Percentiles rank a stretch among this genome's conserved stretches.
Conservation (phyloP, 2,113 vertebrate species). For the Brachypteracias leptosomus region DNA sequence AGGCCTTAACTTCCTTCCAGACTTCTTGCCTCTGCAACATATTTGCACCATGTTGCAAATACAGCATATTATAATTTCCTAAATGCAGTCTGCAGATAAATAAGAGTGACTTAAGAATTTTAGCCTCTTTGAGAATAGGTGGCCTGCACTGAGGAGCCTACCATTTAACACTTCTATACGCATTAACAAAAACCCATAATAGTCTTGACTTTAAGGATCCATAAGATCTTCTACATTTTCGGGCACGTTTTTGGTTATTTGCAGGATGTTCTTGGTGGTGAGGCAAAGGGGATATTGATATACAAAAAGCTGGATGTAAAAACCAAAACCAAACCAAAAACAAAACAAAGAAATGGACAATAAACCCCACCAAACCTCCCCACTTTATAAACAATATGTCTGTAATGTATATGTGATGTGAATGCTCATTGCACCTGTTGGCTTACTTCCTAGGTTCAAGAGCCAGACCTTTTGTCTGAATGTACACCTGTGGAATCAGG, state of each 20-base stretch:
- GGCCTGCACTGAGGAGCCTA: not conserved
- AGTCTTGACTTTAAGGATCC: not conserved
- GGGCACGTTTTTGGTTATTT: not conserved
- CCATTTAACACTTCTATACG: not conserved
- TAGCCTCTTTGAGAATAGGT: not conserved
- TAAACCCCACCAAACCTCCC: too few relatives aligned
- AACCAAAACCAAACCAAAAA: not conserved
- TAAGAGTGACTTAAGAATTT: not conserved
- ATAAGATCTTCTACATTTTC: not conserved
- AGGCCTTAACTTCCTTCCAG: not conserved
- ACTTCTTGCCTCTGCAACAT: not conserved
- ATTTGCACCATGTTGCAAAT: not conserved
- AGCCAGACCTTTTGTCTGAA: slow-evolving; percentile 42
- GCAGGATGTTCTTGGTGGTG: not conserved
- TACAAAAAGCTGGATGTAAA: not conserved
- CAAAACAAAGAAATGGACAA: not conserved
- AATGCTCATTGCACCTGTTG: not conserved
- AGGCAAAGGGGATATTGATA: not conserved
- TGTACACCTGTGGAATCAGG: slow-evolving; percentile 75
- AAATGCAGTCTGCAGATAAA: not conserved
- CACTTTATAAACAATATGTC: not conserved
- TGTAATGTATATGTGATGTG: not conserved
- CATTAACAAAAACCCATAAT: not conserved
- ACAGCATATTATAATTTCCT: not conserved
- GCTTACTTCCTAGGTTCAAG: slow-evolving; percentile 62